Percentiles rank a stretch among this genome's conserved stretches.
Evolutionary conservation across 1,140 invertebrate species (phyloP).

Genomic region (Caenorhabditis inopinata): DNA sequence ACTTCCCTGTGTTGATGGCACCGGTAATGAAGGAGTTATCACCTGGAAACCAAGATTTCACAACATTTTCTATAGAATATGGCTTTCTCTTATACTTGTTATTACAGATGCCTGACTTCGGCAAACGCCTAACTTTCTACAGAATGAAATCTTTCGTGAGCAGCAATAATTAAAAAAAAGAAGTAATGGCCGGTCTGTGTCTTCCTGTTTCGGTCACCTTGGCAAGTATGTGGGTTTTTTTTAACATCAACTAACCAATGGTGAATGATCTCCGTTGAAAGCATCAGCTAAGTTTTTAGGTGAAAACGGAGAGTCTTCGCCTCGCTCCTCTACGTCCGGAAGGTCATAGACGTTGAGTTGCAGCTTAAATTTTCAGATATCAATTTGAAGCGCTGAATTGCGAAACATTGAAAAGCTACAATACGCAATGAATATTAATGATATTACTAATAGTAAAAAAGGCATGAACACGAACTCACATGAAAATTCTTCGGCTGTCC

Average conservation of each 20-base stretch:
- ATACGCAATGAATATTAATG: not conserved
- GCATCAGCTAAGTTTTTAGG: slow-evolving; percentile 16
- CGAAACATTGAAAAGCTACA: not conserved
- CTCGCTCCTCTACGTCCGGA: slow-evolving; percentile 39
- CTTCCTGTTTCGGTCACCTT: no score
- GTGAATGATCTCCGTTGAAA: not conserved
- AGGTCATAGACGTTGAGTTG: slow-evolving; percentile 38
- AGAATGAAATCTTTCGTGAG: no score
- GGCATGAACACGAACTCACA: slow-evolving; percentile 29
- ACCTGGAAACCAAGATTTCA: not conserved
- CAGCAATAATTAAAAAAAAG: no score
- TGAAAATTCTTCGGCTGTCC: slow-evolving; percentile 39
- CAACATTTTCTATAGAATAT: not conserved
- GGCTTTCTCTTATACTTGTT: no score
- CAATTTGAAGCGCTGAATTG: no score
- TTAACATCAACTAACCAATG: not conserved
- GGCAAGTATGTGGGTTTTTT: no score
- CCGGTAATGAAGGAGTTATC: slow-evolving; percentile 1
- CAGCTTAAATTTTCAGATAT: slow-evolving; percentile 8
- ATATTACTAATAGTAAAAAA: not conserved
- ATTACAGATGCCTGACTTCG: no score
- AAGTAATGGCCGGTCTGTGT: no score
- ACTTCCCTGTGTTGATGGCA: slow-evolving; percentile 3
- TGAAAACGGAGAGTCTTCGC: slow-evolving; percentile 33
- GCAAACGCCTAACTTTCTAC: no score